Base-by-base conservation (phyloP, 2,888 invertebrate species). In the Phasia obesa region DNA sequence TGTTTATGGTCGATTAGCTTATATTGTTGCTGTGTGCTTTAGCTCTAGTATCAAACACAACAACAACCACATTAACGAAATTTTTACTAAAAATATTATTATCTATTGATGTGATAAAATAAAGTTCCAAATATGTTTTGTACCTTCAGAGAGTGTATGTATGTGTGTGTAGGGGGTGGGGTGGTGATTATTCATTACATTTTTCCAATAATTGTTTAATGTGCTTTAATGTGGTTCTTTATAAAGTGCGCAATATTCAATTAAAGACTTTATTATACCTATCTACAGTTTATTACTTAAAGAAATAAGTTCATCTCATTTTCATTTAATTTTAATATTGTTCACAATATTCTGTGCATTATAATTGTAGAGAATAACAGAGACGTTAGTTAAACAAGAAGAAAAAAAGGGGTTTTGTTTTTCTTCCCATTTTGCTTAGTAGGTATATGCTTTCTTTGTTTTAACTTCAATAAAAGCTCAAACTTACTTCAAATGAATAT, bases 241-340 rank as follows among this genome's bases (percentile, higher is more conserved):
- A 75, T 83, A 79, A 83, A 83, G 83, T 83, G 83, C 79, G 83
- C 79, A 79, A 83, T 71, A 83, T 83, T 83, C 83, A 83, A 79
- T 83, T 83, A 83, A 79, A 79, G 53, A 79, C 79, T 79, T 79
- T 71, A 83, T 83, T 79, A 83, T 79, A 67, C 67, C 71, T 78
- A 67, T 71, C 71, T 78, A 69, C 38, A 82, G 60, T 74, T 77
- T 82, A 82, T 82, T 82, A 64, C 69, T 82, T 77, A 62, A 77
- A 73, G 67, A 73, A 60, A 69, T 75, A 75, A 73, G 60, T 80
- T 80, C 73, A 80, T 47, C 53, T 44, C 53, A 69, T 60, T 67
- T 70, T 67, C 59, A 53, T 79, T 62, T 47, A 80, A 80, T 80
- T 77, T 77, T 49, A 62, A 73, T 65, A 59, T 64, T 65, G 42